Conservation (phyloP, 1,140 invertebrate species). For the Aporrectodea caliginosa region DNA sequence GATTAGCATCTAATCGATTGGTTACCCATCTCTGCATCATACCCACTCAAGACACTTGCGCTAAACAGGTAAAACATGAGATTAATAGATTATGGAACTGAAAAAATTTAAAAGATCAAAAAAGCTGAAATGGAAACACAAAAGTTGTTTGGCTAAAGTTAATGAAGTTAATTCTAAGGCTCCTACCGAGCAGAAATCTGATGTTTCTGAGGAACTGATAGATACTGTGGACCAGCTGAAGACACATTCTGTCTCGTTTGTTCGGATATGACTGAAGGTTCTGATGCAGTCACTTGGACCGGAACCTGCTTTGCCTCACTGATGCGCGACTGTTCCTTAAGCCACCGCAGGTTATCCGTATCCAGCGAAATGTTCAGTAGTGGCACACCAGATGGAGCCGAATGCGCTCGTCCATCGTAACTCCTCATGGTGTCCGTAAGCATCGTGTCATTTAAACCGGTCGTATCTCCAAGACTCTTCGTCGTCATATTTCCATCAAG, state of each 20-base stretch:
- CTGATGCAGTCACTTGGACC: background rate
- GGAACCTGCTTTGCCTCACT: background rate
- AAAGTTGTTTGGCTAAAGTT: too few species aligned
- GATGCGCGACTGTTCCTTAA: background rate
- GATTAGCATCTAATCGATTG: too few species aligned
- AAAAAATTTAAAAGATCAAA: too few species aligned
- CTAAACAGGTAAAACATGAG: too few species aligned
- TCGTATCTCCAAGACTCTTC: background rate
- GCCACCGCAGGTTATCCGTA: background rate
- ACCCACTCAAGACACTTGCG: too few species aligned
- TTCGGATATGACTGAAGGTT: background rate
- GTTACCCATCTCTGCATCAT: too few species aligned
- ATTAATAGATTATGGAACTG: too few species aligned
- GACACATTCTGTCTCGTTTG: background rate
- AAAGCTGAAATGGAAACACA: too few species aligned
- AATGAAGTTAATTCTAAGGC: too few species aligned
- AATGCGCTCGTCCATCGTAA: background rate
- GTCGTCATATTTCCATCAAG: too few species aligned
- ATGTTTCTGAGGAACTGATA: background rate
- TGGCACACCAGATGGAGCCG: background rate
- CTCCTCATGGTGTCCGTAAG: background rate
- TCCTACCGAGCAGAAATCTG: background rate
- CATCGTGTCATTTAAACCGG: background rate
- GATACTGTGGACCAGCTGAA: background rate
- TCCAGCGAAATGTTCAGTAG: background rate